Evolutionary conservation across 2,888 invertebrate genomes (phyloP).

Genomic region (Empis livida): DNA sequence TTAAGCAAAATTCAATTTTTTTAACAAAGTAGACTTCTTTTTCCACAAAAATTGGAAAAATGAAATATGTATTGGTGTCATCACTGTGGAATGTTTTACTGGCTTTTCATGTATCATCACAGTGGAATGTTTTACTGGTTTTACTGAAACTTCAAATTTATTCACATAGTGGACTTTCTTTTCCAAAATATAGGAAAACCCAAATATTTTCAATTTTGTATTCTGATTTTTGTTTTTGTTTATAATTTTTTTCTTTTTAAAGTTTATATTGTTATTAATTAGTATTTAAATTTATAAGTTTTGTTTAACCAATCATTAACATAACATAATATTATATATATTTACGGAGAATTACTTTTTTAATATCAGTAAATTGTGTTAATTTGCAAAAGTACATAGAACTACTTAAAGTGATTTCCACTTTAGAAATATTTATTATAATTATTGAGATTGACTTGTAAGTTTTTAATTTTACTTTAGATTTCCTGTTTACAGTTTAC

Average conservation of each 20-base stretch:
- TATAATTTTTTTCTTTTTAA: background rate
- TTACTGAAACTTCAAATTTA: background rate
- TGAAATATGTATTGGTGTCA: too few species aligned
- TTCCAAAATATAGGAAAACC: background rate
- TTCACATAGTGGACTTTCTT: background rate
- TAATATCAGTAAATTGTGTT: background rate
- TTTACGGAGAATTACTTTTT: background rate
- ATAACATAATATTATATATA: background rate
- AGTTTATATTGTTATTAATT: background rate
- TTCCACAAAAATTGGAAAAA: background rate
- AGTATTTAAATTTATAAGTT: background rate
- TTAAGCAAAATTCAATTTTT: background rate
- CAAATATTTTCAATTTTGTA: background rate
- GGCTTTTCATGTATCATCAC: background rate
- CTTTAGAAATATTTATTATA: background rate
- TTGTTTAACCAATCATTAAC: background rate
- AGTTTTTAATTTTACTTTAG: background rate
- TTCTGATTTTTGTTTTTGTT: background rate
- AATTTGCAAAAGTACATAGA: background rate
- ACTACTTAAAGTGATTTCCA: too few species aligned
- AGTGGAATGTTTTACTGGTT: background rate
- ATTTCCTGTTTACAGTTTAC: background rate
- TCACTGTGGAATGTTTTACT: conserved; percentile 1
- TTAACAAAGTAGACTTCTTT: too few species aligned
- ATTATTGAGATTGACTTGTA: background rate